Base-by-base conservation (phyloP, 1,140 invertebrate species). In the Drosophila bifasciata region DNA sequence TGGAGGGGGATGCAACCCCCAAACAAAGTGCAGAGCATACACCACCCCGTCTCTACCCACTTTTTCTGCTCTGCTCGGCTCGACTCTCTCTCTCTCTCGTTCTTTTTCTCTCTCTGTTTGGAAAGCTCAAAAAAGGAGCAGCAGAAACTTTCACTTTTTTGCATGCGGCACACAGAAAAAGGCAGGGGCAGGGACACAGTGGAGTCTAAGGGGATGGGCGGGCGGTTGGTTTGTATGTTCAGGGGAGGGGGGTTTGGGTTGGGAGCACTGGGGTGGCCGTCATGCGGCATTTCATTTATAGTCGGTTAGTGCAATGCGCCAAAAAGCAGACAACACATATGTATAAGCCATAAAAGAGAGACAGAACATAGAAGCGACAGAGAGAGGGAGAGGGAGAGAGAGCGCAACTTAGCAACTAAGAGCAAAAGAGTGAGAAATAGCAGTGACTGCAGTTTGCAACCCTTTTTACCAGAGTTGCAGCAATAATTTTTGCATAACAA, bases 61-160 rank as follows among this genome's bases (percentile, higher is more conserved):
- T 2, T 25, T 8, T 48, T 60, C 55, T 23, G 9, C 50, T 50
- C 36, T 48, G 16, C 23, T 15, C 19, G 1, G 19, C 19, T 21
- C 19, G 39, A 9, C 32, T 21, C 44, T 8, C 21, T 17, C 36
- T 28, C 17, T 41, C 25, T 40, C 19, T 32, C 36, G 13, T 1
- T 44, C 15, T 39, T 8, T 44, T 15, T 40, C 32, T 48, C 9
- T 39, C 39, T 28, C 2, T 15, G 3, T 16, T 1, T 49, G 50
- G 45, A 48, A 64, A 49, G 15, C 60, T 50, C 70, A 74, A 74
- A 74, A 73, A 74, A 74, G 70, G 70, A 74, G 69, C 70, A 74
- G 64, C 71, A 89, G 63, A 76, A 89, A 88, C 84, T 88, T 88
- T 88, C 83, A 88, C 83, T 88, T 88, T 73, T 88, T 88, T 79